Evolutionary conservation across 2,797 vertebrate species (phyloP).

Genomic region (Semaprochilodus insignis): DNA sequence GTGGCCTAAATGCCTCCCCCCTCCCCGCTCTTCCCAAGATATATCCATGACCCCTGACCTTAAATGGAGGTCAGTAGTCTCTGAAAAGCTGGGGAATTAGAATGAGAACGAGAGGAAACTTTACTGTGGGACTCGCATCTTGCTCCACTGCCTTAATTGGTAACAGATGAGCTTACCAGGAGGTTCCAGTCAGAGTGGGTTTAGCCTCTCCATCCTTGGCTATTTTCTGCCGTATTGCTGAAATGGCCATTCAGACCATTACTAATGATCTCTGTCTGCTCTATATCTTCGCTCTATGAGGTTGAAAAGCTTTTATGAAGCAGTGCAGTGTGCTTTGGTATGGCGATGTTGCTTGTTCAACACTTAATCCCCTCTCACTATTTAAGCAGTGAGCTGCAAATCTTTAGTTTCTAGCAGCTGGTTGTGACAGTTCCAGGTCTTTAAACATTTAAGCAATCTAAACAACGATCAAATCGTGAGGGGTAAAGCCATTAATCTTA

Average conservation of each 20-base stretch:
- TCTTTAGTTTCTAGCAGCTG: neutral
- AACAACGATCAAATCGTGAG: constrained; percentile 1
- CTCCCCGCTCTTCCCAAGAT: neutral
- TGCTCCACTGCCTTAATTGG: constrained; percentile 79
- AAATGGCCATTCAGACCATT: constrained; percentile 13
- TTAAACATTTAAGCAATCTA: neutral
- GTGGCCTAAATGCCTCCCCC: neutral
- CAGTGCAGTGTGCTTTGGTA: neutral
- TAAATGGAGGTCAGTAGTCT: constrained; percentile 32
- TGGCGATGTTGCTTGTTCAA: neutral
- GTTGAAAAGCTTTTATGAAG: neutral
- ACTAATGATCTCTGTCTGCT: neutral
- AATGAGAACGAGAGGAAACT: constrained; percentile 44
- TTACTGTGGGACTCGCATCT: constrained; percentile 42
- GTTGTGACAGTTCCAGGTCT: neutral
- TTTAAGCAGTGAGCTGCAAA: neutral
- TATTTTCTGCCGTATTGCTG: constrained; percentile 16
- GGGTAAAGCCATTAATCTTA: neutral
- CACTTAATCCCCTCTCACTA: neutral
- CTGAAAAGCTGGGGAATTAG: constrained; percentile 13
- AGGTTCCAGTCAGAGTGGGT: constrained; percentile 12
- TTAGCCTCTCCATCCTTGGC: constrained; percentile 20
- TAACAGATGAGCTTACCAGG: constrained; percentile 57
- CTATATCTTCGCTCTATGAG: neutral
- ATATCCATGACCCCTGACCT: constrained; percentile 2